A percentile compares a stretch with the other conserved stretches of the same genome.
Evolutionary conservation across 2,888 invertebrate genomes (phyloP).

Genomic region (Dolichopus griseipennis): DNA sequence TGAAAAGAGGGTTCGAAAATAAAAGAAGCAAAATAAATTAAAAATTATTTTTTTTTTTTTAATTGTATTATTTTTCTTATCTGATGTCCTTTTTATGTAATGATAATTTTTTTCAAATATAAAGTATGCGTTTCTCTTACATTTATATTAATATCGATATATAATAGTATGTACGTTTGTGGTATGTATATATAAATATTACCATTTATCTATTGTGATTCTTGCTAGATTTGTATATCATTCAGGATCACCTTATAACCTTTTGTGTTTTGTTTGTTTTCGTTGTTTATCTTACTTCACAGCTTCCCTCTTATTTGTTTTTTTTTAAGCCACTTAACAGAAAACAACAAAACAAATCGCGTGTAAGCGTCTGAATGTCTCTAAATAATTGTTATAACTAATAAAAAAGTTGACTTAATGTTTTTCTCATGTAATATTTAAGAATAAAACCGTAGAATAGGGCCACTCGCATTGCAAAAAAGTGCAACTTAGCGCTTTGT

Average conservation of each 20-base stretch:
- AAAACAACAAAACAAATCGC: background rate
- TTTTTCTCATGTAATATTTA: no score
- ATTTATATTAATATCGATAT: no score
- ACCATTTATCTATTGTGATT: background rate
- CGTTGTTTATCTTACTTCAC: no score
- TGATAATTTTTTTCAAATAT: background rate
- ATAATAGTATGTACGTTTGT: no score
- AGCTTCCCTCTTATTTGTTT: background rate
- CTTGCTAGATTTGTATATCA: background rate
- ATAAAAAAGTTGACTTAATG: no score
- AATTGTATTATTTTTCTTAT: background rate
- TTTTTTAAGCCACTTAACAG: background rate
- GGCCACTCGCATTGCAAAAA: no score
- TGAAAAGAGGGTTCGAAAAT: background rate
- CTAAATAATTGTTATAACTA: background rate
- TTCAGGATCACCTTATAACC: background rate
- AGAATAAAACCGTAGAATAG: no score
- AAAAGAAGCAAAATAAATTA: background rate
- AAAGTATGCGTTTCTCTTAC: background rate
- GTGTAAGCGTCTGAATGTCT: conserved; percentile 4
- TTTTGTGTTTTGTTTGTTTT: background rate
- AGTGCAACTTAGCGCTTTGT: no score
- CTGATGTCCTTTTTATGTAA: background rate
- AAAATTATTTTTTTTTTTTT: background rate
- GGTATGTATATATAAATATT: background rate